phyloP scores from a whole-genome alignment of 2,113 vertebrate species.

The Salvelinus alpinus region DNA sequence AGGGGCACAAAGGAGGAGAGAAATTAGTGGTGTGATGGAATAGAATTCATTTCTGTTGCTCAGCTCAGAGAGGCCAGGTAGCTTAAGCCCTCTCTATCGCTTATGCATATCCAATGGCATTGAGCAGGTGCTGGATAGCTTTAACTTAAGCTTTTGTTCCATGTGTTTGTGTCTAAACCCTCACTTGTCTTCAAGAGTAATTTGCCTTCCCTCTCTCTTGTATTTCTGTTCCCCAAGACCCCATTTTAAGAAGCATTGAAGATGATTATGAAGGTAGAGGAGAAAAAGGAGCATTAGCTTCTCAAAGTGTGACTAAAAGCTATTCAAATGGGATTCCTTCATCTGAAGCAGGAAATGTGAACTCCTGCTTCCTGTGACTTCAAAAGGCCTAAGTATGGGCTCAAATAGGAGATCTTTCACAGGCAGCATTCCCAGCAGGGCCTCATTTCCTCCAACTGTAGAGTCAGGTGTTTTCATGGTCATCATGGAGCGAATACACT shows the following conservation, averaged over 20 bases:
- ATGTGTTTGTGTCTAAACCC: neutral
- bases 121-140: neutral
- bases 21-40: constrained; percentile 25
- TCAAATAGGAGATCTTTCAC: constrained; percentile 37
- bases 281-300: constrained; percentile 13
- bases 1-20: constrained; percentile 39
- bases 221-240: neutral
- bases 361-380: constrained; percentile 34
- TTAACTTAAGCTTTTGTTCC: neutral
- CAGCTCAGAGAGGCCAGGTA: neutral
- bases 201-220: neutral
- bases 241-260: constrained; percentile 5
- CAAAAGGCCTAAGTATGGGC: constrained; percentile 32
- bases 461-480: constrained; percentile 36
- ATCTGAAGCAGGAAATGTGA: constrained; percentile 11
- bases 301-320: constrained; percentile 22
- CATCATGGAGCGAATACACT: neutral
- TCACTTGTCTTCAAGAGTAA: neutral
- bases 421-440: constrained; percentile 38
- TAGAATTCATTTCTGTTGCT: neutral
- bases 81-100: neutral
- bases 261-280: constrained; percentile 16
- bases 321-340: constrained; percentile 28
- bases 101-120: constrained; percentile 8
- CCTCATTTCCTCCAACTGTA: neutral